Evolutionary conservation across 2,888 invertebrate species (phyloP), one percentile per base, ranked within the genome.

Genomic region (Marasmarcha lunaedactyla): DNA sequence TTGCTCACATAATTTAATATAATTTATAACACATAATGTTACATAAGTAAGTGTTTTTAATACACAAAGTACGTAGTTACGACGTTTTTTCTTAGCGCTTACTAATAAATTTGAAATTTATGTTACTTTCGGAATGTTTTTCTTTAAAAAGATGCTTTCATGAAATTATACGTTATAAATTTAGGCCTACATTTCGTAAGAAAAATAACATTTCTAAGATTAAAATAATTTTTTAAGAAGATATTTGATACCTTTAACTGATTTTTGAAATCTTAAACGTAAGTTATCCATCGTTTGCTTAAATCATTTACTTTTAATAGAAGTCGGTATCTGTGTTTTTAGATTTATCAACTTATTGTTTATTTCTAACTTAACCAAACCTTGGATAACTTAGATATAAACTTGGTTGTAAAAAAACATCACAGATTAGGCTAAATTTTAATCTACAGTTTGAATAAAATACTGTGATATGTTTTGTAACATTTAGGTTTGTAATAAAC

Each of bases 1-100:
- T 58, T 72, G 78, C 79, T 61, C 77, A 76, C 66, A 73, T 72
- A 69, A 70, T 71, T 71, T 63, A 71, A 7, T 78, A 72, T 78
- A 73, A 61, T 30, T 69, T 59, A 43, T 69, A 74, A 78, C 77
- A 79, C 73, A 73, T 67, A 70, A 30, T 30, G 3, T n/a, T 30
- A 30, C 10, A 20, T 20, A 20, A 20, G 48, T 57, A 58, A n/a
- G n/a, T n/a, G n/a, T 54, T 49, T 64, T 64, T 52, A 67, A 57
- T 68, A 71, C 67, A 72, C 63, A 63, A 62, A 61, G 62, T 63
- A 67, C 59, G 60, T n/a, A 6, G 30, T 30, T 30, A 30, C 30
- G 10, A 30, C 30, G 5, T 9, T 25, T 25, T 6, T 9, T 25
- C 9, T 6, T 25, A 25, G 25, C 9, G 5, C 25, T 25, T 6